A percentile compares a stretch with the other conserved stretches of the same genome.
Conservation (phyloP, 1,140 invertebrate species). For the Aphis gossypii region DNA sequence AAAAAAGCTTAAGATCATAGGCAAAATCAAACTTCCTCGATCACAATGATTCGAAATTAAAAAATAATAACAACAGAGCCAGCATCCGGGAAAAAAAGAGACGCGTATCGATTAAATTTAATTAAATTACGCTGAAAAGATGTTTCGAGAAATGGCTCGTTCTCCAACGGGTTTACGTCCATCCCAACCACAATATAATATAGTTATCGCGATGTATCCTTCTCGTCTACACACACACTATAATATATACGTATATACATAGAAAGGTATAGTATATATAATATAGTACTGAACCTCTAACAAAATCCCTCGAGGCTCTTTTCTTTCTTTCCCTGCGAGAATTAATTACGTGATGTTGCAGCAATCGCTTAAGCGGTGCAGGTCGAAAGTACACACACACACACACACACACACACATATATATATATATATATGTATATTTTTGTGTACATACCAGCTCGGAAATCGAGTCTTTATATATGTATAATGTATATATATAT, state of each 20-base stretch:
- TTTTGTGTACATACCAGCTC: not conserved
- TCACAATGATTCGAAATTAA: not conserved
- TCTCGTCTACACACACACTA: not conserved
- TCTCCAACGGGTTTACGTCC: not conserved
- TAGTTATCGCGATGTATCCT: slow-evolving; percentile 36
- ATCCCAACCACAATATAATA: not conserved
- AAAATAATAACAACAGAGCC: not conserved
- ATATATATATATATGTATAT: not conserved
- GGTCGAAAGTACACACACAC: not conserved
- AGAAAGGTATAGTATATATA: not conserved
- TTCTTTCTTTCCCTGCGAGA: slow-evolving; percentile 21
- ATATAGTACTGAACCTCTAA: not conserved
- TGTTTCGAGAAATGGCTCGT: not conserved
- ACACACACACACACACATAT: not conserved
- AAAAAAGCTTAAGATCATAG: not conserved
- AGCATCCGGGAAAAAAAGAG: not conserved
- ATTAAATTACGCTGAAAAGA: slow-evolving; percentile 24
- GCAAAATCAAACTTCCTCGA: not conserved
- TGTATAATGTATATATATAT: not conserved
- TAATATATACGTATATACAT: not conserved
- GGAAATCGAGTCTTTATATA: not conserved
- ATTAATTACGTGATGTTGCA: slow-evolving; percentile 17
- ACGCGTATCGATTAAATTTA: not conserved
- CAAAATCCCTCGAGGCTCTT: slow-evolving; percentile 24
- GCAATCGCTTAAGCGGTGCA: not conserved